phyloP scores from a whole-genome alignment of 2,797 vertebrate genomes.

The Micrastur ruficollis region DNA sequence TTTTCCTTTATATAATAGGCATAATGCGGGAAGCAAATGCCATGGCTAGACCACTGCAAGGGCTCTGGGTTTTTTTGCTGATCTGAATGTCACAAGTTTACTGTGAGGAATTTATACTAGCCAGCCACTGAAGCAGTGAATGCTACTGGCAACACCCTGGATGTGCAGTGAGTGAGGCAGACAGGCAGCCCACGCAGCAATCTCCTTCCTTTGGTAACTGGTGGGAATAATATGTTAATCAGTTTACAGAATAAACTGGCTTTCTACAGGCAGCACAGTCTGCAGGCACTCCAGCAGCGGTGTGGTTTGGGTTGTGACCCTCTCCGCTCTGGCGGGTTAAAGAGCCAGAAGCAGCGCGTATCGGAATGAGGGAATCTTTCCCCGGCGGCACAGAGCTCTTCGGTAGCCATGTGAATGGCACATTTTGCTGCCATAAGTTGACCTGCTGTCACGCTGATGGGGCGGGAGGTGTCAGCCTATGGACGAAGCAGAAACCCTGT shows the following conservation, averaged over 20 bases:
- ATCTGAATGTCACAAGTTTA: not conserved
- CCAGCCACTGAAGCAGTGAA: not conserved
- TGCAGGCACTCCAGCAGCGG: not conserved
- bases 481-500: rapidly evolving
- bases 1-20: not conserved
- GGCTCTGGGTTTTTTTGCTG: not conserved
- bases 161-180: not conserved
- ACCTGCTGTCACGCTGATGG: not conserved
- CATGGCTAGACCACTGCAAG: not conserved
- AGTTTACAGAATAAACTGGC: not conserved
- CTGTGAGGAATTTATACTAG: not conserved
- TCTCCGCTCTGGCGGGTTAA: not conserved
- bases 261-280: not conserved
- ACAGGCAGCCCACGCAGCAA: not conserved
- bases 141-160: not conserved
- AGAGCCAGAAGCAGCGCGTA: not conserved
- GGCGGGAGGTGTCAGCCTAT: not conserved
- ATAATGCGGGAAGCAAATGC: not conserved
- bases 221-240: too few relatives aligned
- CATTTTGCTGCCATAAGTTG: rapidly evolving
- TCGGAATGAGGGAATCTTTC: not conserved
- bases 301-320: not conserved
- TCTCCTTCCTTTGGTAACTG: not conserved
- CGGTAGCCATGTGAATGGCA: not conserved
- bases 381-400: not conserved